Base-by-base conservation (phyloP, 2,797 vertebrate genomes). In the Chaetodon trifasciatus region DNA sequence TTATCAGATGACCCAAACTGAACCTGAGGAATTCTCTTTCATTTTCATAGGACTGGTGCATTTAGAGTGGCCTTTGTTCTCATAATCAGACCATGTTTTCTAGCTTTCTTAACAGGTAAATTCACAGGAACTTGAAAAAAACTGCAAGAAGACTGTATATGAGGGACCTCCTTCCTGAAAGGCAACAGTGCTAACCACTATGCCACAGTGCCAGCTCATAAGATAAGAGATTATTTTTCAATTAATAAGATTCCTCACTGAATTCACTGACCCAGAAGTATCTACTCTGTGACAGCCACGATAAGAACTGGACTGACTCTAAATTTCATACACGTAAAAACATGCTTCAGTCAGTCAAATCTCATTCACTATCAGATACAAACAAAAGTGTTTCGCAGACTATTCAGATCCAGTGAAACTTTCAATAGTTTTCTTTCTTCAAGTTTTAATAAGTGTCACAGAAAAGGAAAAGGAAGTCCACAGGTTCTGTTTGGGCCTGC, bases 1-100 rank as follows among this genome's bases (percentile, higher is more conserved):
- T 66, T 11, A 67, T 79, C 70, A 79, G 79, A 77, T 44, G 74
- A 86, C 74, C 58, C 75, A 86, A 91, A 88, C 79, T 74, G 68
- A 91, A 79, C 70, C 76, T 28, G 46, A 74, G 63, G 79, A 83
- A 80, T 73, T 75, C 42, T 37, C 23, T 66, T 70, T 85, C 23
- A 4, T 71, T 83, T 82, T 78, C 63, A 67, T n/a, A 47, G 2
- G 1, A 35, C 44, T 49, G 5, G 47, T 2, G 12, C 16, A 6
- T 67, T 62, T 24, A 6, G 15, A 58, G 23, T 64, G 11, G 40
- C 37, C 32, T 72, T 60, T 44, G 15, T 4, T 68, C 40, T 67
- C 12, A 53, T n/a, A 28, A 7, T 55, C 0, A 23, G 2, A 53
- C 8, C 12, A 64, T 7, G 46, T 78, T 68, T 21, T 58, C 11